phyloP scores from a whole-genome alignment of 2,113 vertebrate genomes.

The Bos javanicus region DNA sequence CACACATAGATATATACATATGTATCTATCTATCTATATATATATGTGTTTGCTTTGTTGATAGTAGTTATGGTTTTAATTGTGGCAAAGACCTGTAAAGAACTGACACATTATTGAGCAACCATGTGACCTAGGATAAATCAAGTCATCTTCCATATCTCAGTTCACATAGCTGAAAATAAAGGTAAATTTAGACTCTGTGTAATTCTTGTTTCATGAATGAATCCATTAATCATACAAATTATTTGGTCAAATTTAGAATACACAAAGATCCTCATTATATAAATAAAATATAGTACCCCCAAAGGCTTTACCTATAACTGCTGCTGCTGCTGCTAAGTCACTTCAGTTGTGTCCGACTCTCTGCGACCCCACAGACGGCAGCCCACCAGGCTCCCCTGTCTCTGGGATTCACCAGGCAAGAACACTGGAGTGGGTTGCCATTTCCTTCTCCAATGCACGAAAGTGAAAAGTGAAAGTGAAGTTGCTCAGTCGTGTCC shows the following conservation, averaged over 20 bases:
- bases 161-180: not conserved
- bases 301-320: not conserved
- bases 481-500: too few relatives aligned
- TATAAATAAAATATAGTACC: not conserved
- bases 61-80: not conserved
- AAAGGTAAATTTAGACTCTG: not conserved
- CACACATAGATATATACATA: accelerated
- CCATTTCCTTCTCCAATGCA: too few relatives aligned
- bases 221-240: not conserved
- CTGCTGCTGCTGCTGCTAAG: too few relatives aligned
- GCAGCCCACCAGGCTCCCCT: too few relatives aligned
- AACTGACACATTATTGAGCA: not conserved
- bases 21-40: not conserved
- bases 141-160: not conserved
- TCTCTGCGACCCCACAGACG: too few relatives aligned
- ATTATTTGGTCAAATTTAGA: not conserved
- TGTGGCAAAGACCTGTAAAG: not conserved
- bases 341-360: too few relatives aligned
- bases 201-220: not conserved
- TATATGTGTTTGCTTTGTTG: not conserved
- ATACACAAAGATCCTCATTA: not conserved
- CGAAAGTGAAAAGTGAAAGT: too few relatives aligned
- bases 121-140: not conserved
- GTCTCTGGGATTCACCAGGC: too few relatives aligned
- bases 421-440: too few relatives aligned